These are phyloP conservation scores for Chymomyza amoena DNA, from an alignment of 2,888 invertebrate genomes.

Conservation along the genomic window DNA sequence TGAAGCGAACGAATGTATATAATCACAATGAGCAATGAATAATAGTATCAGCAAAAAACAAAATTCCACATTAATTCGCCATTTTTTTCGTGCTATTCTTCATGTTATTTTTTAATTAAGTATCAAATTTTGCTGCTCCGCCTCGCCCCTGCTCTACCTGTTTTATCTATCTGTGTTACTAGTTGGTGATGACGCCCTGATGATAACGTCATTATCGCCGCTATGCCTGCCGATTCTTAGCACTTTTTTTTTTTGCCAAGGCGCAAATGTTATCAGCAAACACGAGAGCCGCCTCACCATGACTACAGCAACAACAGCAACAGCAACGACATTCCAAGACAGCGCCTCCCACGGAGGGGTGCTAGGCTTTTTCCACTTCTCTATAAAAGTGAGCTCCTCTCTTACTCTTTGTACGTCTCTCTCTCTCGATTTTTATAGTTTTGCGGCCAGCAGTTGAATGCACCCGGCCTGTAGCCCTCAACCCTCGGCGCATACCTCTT, in stretches of 20 bases:
- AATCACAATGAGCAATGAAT: neutral
- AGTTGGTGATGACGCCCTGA: slow-evolving; percentile 50
- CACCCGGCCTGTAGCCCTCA: slow-evolving; percentile 18
- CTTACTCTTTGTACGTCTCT: neutral
- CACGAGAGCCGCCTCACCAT: slow-evolving; percentile 20
- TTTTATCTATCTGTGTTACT: slow-evolving; percentile 27
- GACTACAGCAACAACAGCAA: neutral
- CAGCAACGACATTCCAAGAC: neutral
- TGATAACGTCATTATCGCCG: slow-evolving; percentile 59
- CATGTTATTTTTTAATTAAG: slow-evolving; percentile 6
- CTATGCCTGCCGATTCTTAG: slow-evolving; percentile 25
- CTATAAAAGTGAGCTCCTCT: neutral
- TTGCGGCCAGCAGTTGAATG: slow-evolving; percentile 37
- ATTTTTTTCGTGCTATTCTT: neutral
- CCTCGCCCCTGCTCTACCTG: neutral
- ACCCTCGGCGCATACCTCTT: neutral
- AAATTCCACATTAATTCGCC: neutral
- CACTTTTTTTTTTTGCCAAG: slow-evolving; percentile 35
- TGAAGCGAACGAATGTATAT: neutral
- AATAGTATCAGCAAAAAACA: neutral
- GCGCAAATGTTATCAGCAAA: slow-evolving; percentile 68
- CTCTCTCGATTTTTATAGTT: slow-evolving; percentile 8
- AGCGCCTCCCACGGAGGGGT: neutral
- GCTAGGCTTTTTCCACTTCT: neutral
- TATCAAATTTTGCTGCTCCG: neutral